phyloP scores from a whole-genome alignment of 2,888 invertebrate species.

The Syritta pipiens region DNA sequence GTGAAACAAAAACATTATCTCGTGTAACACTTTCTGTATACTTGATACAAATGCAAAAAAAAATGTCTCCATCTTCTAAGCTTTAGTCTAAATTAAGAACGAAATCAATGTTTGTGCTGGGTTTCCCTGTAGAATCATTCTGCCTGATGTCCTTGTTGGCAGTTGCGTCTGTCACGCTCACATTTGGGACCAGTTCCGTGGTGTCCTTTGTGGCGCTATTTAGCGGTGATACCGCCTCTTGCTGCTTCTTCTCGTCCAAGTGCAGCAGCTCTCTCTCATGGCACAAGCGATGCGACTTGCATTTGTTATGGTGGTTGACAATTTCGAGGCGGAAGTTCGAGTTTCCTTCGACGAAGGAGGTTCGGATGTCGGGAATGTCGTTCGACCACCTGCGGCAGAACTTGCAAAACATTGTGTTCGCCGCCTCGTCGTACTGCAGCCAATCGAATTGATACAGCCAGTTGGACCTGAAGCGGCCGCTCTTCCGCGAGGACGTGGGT shows the following conservation, averaged over 20 bases:
- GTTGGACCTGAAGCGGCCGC: constrained; percentile 84
- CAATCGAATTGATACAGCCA: constrained; percentile 87
- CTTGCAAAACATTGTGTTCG: constrained; percentile 87
- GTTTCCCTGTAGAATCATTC: constrained; percentile 21
- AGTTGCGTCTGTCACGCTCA: background rate
- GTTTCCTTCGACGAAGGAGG: constrained; percentile 89
- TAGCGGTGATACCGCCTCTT: constrained; percentile 8
- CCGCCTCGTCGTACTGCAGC: constrained; percentile 85
- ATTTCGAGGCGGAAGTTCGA: constrained; percentile 88
- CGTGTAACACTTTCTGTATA: constrained; percentile 3
- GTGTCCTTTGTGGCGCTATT: background rate
- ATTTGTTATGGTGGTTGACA: constrained; percentile 89
- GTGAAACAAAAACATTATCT: background rate
- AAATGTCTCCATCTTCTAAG: too few relatives aligned
- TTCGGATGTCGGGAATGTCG: constrained; percentile 85
- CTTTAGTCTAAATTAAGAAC: constrained; percentile 51
- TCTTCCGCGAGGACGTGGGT: constrained; percentile 80
- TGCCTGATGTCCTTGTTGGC: constrained; percentile 13
- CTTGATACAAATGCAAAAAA: constrained; percentile 42
- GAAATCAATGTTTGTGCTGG: constrained; percentile 36
- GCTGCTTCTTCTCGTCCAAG: constrained; percentile 55
- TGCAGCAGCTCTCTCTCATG: constrained; percentile 80
- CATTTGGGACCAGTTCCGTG: constrained; percentile 4
- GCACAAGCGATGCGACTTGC: constrained; percentile 87
- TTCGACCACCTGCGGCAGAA: constrained; percentile 87